These are phyloP conservation scores for Boleophthalmus pectinirostris DNA, from an alignment of 2,113 vertebrate genomes.

Conservation along the genomic window DNA sequence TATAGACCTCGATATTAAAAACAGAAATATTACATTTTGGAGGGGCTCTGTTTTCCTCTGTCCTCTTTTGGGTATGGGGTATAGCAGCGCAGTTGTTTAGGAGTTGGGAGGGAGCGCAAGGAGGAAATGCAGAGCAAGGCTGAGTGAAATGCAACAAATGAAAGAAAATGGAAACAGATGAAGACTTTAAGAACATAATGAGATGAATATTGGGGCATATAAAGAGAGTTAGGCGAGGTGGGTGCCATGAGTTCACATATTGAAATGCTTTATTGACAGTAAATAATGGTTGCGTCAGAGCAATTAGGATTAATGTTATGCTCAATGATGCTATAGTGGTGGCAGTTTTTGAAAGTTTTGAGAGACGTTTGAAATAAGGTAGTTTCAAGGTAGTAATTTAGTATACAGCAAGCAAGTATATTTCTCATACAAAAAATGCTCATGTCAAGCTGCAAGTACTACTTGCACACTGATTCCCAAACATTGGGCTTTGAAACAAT, in stretches of 20 bases:
- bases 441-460: neutral
- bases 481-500: neutral
- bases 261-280: slow-evolving; percentile 56
- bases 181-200: slow-evolving; percentile 72
- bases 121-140: slow-evolving; percentile 52
- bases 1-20: slow-evolving; percentile 87
- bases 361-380: slow-evolving; percentile 28
- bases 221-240: slow-evolving; percentile 41
- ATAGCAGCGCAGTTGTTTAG: slow-evolving; percentile 59
- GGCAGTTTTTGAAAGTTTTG: slow-evolving; percentile 19
- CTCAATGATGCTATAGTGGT: slow-evolving; percentile 32
- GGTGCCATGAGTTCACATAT: slow-evolving; percentile 31
- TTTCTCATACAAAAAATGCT: neutral
- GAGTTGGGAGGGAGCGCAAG: slow-evolving; percentile 13
- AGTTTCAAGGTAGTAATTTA: slow-evolving; percentile 12
- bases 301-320: slow-evolving; percentile 59
- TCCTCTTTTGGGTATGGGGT: slow-evolving; percentile 70
- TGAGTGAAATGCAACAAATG: slow-evolving; percentile 66
- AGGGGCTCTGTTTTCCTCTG: slow-evolving; percentile 66
- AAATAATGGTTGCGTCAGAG: slow-evolving; percentile 46
- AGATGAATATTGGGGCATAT: slow-evolving; percentile 69
- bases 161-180: slow-evolving; percentile 74
- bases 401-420: neutral
- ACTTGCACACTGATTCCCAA: neutral
- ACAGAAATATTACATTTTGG: slow-evolving; percentile 83